Percentiles rank a stretch among this genome's conserved stretches.
Conservation (phyloP, 2,888 invertebrate species). For the Yponomeuta plumbellus region DNA sequence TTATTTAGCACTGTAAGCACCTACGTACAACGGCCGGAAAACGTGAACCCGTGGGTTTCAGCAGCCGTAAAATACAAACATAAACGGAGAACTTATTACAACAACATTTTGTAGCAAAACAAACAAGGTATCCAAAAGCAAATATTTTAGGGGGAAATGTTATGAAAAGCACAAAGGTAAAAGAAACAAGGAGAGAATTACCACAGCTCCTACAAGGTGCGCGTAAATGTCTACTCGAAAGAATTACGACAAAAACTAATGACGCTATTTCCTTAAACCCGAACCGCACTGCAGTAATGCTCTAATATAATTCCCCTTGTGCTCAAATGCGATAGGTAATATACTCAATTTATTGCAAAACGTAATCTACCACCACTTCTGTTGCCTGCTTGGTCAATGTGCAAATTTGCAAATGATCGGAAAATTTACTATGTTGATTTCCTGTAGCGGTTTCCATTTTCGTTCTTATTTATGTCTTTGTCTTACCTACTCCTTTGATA, state of each 20-base stretch:
- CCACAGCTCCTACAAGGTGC: slow-evolving; percentile 43
- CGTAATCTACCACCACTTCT: neutral
- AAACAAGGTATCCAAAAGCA: slow-evolving; percentile 5
- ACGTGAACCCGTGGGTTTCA: neutral
- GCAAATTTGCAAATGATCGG: slow-evolving; percentile 1
- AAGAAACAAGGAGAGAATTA: slow-evolving; percentile 32
- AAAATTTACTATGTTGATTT: neutral
- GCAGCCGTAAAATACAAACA: neutral
- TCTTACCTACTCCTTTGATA: no score
- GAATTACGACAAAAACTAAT: slow-evolving; percentile 70
- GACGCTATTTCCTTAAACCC: slow-evolving; percentile 64
- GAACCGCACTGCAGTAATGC: slow-evolving; percentile 52
- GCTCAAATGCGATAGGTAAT: slow-evolving; percentile 60
- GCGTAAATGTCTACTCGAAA: slow-evolving; percentile 56
- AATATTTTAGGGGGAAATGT: neutral
- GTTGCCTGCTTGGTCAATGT: neutral
- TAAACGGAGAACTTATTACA: neutral
- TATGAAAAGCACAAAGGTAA: slow-evolving; percentile 18
- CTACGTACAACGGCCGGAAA: neutral
- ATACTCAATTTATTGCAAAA: slow-evolving; percentile 53
- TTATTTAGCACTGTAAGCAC: neutral
- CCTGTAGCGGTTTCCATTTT: neutral
- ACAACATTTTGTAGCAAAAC: neutral
- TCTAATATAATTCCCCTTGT: slow-evolving; percentile 64
- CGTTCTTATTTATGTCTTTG: neutral